phyloP scores from a whole-genome alignment of 2,888 invertebrate genomes.

The Oeneis ivallda region DNA sequence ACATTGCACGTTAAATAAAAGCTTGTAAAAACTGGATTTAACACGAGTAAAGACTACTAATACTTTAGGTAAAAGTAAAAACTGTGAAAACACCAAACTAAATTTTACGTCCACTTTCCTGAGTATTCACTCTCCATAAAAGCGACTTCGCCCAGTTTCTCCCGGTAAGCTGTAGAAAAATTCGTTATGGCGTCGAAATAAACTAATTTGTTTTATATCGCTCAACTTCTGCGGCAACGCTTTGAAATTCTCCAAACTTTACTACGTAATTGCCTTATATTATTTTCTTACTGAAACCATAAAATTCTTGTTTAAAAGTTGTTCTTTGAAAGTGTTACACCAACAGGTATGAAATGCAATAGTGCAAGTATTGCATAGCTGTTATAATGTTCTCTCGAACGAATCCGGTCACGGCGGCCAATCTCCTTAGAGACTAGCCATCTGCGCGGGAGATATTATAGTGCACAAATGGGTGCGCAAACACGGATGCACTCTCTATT shows the following conservation, averaged over 20 bases:
- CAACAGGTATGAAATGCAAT: too few relatives aligned
- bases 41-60: too few relatives aligned
- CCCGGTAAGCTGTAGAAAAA: conserved; percentile 8
- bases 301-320: conserved; percentile 16
- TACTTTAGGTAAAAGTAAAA: too few relatives aligned
- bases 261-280: conserved; percentile 19
- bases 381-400: too few relatives aligned
- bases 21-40: too few relatives aligned
- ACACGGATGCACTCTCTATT: too few relatives aligned
- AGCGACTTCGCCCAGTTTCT: conserved; percentile 5
- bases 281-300: conserved; percentile 18
- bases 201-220: conserved; percentile 22
- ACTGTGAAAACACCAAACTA: neutral
- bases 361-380: too few relatives aligned
- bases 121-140: conserved; percentile 7
- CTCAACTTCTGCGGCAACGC: conserved; percentile 20
- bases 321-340: conserved; percentile 7
- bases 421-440: too few relatives aligned
- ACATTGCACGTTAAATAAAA: neutral
- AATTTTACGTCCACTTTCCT: neutral
- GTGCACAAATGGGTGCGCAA: too few relatives aligned
- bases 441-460: too few relatives aligned
- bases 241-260: conserved; percentile 22
- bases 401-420: too few relatives aligned
- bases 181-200: conserved; percentile 13